Base-by-base conservation (phyloP, 2,888 invertebrate species). In the Nemoura dubitans region DNA sequence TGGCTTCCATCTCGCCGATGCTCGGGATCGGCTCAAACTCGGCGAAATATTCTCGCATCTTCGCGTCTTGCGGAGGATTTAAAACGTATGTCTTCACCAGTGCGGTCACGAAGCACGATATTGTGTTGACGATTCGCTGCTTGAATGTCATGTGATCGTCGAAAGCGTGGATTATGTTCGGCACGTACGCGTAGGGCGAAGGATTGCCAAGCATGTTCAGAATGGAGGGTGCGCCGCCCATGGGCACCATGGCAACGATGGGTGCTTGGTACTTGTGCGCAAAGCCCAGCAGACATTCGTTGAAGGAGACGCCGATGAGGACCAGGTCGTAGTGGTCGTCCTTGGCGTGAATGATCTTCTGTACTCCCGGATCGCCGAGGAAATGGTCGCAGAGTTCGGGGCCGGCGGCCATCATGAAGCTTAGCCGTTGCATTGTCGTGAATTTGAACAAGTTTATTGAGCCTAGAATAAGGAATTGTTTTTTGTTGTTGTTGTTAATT, bases 151-250 rank as follows among this genome's bases (percentile, higher is more conserved):
- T 92, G 0, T 91, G 90, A 59, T 91, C 91, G 0, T 91, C 90
- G n/a, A 93, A 92, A 36, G 92, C 93, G 76, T 93, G 88, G 86
- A 94, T 92, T 6, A 89, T 92, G 86, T 93, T 92, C 0, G 93
- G 93, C 29, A 93, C 91, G 89, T 92, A 92, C 0, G 93, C 92
- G 89, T 91, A 92, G 0, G 93, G 92, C 0, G 91, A 90, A 0
- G 93, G 91, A 83, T 92, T 90, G 0, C 92, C 93, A 90, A 93
- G 91, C 88, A 92, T 91, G 85, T 91, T 91, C 86, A 92, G 92
- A 89, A 92, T 91, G 90, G 92, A 92, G 76, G 91, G 90, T 86
- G 91, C 91, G 78, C 91, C 91, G n/a, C 92, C 92, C 43, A 93
- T 87, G 0, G 93, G 92, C 92, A 89, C 92, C 7, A 92, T 89